Conservation (phyloP, 2,797 vertebrate species). For the Phoeniculus purpureus region DNA sequence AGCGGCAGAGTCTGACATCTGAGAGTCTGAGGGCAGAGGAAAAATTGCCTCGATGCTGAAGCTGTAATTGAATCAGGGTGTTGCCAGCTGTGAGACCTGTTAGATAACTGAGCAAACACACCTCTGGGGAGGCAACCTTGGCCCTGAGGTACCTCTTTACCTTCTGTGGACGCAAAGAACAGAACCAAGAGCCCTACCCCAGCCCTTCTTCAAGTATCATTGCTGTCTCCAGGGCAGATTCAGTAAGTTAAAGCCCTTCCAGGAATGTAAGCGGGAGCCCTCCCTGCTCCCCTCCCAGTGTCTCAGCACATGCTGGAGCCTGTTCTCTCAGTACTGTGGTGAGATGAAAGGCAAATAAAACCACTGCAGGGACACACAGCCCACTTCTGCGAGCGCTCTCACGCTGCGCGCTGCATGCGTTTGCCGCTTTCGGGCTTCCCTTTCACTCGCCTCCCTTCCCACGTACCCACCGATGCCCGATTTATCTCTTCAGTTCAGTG, state of each 20-base stretch:
- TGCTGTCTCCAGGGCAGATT: not conserved
- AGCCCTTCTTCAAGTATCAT: not conserved
- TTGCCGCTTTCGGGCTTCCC: not conserved
- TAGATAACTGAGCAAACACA: not conserved
- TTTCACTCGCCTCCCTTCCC: not conserved
- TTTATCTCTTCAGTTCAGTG: constrained; percentile 15
- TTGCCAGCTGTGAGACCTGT: constrained; percentile 28
- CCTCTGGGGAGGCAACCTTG: constrained; percentile 6
- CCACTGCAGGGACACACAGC: not conserved
- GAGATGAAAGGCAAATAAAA: not conserved
- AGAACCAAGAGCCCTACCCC: not conserved
- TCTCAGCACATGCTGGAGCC: not conserved
- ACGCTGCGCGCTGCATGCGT: not conserved
- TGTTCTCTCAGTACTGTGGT: not conserved
- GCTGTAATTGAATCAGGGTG: constrained; percentile 22
- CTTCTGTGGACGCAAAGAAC: constrained; percentile 8
- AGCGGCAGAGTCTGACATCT: constrained; percentile 8
- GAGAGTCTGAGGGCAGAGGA: not conserved
- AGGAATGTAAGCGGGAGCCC: not conserved
- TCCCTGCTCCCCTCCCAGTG: not conserved
- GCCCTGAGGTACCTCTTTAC: constrained; percentile 24
- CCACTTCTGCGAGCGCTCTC: not conserved
- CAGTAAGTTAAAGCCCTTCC: not conserved
- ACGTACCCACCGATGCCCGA: not conserved
- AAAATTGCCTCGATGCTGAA: constrained; percentile 3